phyloP scores from a whole-genome alignment of 2,113 vertebrate species.

The Psophia crepitans region DNA sequence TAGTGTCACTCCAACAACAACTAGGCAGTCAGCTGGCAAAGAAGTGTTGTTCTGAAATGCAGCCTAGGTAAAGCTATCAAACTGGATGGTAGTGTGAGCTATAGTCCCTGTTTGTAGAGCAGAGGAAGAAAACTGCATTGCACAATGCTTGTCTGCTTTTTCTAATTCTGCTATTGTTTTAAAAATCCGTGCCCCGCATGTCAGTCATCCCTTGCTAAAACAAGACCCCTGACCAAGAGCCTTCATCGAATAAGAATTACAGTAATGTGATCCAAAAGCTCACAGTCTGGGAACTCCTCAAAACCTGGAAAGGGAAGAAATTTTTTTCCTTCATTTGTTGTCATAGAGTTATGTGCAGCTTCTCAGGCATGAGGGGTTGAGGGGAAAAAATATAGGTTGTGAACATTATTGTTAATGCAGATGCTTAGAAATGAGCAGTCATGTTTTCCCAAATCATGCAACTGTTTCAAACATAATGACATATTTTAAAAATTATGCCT shows the following conservation, averaged over 20 bases:
- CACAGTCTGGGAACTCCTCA: constrained; percentile 1
- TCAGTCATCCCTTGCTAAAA: constrained; percentile 24
- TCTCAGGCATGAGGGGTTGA: not conserved
- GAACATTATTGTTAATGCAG: not conserved
- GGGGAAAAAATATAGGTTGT: not conserved
- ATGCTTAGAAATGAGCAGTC: not conserved
- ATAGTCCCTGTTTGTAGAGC: not conserved
- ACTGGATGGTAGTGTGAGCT: not conserved
- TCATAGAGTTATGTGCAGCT: not conserved
- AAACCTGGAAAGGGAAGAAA: not conserved
- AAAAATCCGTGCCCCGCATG: not conserved
- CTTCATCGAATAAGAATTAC: constrained; percentile 27
- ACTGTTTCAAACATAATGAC: not conserved
- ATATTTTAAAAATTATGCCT: not conserved
- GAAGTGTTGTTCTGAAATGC: not conserved
- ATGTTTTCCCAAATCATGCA: not conserved
- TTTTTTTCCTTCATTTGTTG: not conserved
- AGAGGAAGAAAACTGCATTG: not conserved
- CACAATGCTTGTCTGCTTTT: not conserved
- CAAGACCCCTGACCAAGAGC: not conserved
- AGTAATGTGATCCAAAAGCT: constrained; percentile 59
- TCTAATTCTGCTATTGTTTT: not conserved
- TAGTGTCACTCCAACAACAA: not conserved
- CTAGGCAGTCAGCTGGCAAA: rapidly evolving
- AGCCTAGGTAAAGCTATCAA: not conserved